Percentiles rank a stretch among this genome's conserved stretches.
phyloP scores from a whole-genome alignment of 37 sponge, comb jelly and placozoan genomes.

The Geodia barretti region DNA sequence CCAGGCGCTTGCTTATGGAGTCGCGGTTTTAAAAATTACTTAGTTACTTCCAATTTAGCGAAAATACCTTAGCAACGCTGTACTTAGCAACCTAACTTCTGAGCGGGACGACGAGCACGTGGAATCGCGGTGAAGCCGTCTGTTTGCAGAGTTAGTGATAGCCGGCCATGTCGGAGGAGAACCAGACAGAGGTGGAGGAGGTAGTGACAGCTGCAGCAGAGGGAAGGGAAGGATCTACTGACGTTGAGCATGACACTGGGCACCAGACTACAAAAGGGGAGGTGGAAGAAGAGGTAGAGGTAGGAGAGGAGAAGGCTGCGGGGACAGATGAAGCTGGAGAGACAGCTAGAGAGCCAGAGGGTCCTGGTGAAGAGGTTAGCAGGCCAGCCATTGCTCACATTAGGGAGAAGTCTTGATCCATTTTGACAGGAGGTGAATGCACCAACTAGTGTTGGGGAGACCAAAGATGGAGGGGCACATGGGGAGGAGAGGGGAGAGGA shows the following conservation, averaged over 20 bases:
- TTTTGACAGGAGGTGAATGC: background rate
- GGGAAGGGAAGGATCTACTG: background rate
- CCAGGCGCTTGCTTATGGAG: too few relatives aligned
- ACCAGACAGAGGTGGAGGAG: background rate
- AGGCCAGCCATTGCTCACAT: background rate
- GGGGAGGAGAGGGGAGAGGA: slow-evolving; percentile 14
- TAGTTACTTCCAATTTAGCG: background rate
- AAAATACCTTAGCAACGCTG: background rate
- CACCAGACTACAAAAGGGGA: background rate
- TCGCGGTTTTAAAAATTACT: background rate
- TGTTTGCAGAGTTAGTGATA: too few relatives aligned
- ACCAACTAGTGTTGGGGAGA: background rate
- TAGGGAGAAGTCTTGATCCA: background rate
- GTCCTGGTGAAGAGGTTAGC: background rate
- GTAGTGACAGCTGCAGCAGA: background rate
- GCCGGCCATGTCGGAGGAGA: background rate
- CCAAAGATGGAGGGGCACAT: background rate
- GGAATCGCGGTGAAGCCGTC: too few relatives aligned
- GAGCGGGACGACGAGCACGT: too few relatives aligned
- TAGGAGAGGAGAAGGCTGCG: slow-evolving; percentile 9
- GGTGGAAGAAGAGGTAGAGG: background rate
- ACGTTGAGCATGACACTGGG: background rate
- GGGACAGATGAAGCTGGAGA: slow-evolving; percentile 18
- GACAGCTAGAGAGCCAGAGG: slow-evolving; percentile 9
- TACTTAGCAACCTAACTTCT: background rate